Evolutionary conservation across 37 sponge, comb jelly and placozoan species (phyloP), one percentile per base, ranked within the genome.

Genomic region (Tethya wilhelma): DNA sequence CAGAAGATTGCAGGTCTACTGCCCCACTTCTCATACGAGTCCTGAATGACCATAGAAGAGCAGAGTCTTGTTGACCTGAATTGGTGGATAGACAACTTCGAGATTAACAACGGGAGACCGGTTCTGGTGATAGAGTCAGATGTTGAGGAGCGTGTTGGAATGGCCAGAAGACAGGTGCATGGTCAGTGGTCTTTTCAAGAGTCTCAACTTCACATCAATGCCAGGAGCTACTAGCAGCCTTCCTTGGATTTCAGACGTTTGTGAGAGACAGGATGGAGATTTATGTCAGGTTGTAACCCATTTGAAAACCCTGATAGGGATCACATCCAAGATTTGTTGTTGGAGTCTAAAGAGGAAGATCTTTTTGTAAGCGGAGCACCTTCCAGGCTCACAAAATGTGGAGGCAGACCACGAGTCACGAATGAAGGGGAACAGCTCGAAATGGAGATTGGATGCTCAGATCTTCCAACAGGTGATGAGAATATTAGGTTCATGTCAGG

Each of bases 61-160:
- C 25, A 75, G 31, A 5, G 43, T n/a, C n/a, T 2, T 20, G 39
- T 25, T 1, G 78, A 77, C 14, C 78, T 77, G 65, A 41, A 62
- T 7, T 79, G 81, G 81, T 77, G 78, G 78, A 3, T 46, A n/a
- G 4, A 43, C 44, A 23, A 46, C 11, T 22, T 12, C 30, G 1
- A 6, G 34, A 6, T 20, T 25, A 32, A 41, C 63, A 82, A 46
- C 34, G 74, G 73, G 64, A 56, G 74, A 22, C 2, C 12, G 12
- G 23, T 82, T 8, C 74, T 69, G 49, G 58, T 9, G 17, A 71
- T 79, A 39, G 56, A 67, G 58, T 36, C 81, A 11, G 81, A 82
- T 64, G 83, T 2, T 79, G 80, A 70, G 80, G 80, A 39, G 80
- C 74, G 3, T 31, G 26, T 44, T 79, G 69, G n/a, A n/a, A n/a